Evolutionary conservation across 2,113 vertebrate genomes (phyloP).

Genomic region (Atractosteus spatula): DNA sequence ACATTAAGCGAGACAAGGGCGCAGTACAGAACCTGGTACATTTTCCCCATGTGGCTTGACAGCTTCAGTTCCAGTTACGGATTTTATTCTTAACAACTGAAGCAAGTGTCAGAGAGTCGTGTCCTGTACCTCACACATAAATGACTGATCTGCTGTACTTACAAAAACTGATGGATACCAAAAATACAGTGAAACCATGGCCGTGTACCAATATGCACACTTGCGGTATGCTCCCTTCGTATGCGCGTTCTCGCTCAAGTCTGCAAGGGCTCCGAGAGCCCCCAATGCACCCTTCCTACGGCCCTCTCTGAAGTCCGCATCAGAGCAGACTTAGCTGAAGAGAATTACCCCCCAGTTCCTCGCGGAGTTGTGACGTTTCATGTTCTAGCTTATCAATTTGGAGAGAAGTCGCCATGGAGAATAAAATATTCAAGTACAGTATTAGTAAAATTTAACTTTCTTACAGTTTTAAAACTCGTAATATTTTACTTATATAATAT

Average conservation of each 20-base stretch:
- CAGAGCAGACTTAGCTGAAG: too few species aligned
- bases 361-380: too few species aligned
- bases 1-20: not conserved
- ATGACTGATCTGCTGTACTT: slow-evolving; percentile 10
- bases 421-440: too few species aligned
- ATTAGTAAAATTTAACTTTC: too few species aligned
- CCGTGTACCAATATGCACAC: not conserved
- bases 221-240: not conserved
- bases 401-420: too few species aligned
- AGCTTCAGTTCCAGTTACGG: not conserved
- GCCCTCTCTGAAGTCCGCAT: too few species aligned
- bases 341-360: too few species aligned
- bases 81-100: slow-evolving; percentile 1
- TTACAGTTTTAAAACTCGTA: too few species aligned
- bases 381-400: too few species aligned
- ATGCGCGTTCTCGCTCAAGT: not conserved
- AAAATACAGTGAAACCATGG: not conserved
- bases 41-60: not conserved
- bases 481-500: too few species aligned
- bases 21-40: not conserved
- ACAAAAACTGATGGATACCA: slow-evolving; percentile 1
- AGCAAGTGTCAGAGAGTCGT: not conserved
- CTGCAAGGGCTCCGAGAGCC: too few species aligned
- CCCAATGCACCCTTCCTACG: too few species aligned
- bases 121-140: slow-evolving; percentile 9